Percentiles rank a stretch among this genome's conserved stretches.
Conservation (phyloP, 1,140 invertebrate species). For the Antheraea pernyi region DNA sequence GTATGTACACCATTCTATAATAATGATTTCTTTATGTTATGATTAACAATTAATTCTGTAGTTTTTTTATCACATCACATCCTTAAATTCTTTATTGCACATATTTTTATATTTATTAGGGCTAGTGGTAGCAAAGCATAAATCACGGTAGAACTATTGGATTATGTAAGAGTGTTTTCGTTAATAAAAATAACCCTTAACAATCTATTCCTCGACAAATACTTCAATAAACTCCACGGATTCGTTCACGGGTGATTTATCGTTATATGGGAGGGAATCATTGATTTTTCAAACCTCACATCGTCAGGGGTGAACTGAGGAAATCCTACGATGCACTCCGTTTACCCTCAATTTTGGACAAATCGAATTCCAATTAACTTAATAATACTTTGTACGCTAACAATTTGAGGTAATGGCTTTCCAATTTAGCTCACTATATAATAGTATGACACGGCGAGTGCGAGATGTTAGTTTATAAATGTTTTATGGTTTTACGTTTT, state of each 20-base stretch:
- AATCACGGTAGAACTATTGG: background rate
- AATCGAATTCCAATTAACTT: slow-evolving; percentile 61
- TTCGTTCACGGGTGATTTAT: slow-evolving; percentile 21
- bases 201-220: slow-evolving; percentile 10
- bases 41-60: no score
- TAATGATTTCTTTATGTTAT: no score
- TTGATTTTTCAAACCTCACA: slow-evolving; percentile 62
- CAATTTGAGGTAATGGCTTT: slow-evolving; percentile 11
- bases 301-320: slow-evolving; percentile 37
- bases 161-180: background rate
- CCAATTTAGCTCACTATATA: slow-evolving; percentile 4
- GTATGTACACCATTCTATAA: no score
- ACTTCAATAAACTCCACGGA: background rate
- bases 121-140: no score
- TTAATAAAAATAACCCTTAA: slow-evolving; percentile 17
- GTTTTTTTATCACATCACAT: no score
- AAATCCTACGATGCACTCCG: slow-evolving; percentile 56
- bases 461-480: background rate
- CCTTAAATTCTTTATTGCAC: no score
- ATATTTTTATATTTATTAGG: no score
- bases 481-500: background rate
- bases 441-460: background rate
- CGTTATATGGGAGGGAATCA: slow-evolving; percentile 28
- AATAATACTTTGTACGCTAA: slow-evolving; percentile 11
- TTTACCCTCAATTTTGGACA: slow-evolving; percentile 55